phyloP scores from a whole-genome alignment of 2,797 vertebrate genomes.

The Avahi laniger region DNA sequence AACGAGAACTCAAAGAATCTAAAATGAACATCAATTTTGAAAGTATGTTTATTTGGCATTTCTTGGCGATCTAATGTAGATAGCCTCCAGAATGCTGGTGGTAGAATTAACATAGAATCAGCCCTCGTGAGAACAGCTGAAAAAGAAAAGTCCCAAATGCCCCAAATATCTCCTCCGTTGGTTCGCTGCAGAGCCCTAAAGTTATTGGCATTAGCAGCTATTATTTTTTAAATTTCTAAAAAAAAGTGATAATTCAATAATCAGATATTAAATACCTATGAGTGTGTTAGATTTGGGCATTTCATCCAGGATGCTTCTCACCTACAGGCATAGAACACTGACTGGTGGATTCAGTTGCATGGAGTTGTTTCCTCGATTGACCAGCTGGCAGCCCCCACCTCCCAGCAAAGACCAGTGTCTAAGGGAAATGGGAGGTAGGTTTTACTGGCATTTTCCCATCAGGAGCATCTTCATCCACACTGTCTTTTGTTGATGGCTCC shows the following conservation, averaged over 20 bases:
- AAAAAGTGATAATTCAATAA: neutral
- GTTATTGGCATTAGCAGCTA: neutral
- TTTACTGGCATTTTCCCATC: neutral
- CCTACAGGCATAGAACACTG: neutral
- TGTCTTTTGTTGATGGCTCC: neutral
- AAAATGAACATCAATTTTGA: neutral
- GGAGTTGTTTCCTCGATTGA: neutral
- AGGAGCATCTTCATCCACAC: neutral
- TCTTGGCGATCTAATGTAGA: neutral
- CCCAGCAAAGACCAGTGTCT: neutral
- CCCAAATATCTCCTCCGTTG: neutral
- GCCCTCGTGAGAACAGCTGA: neutral
- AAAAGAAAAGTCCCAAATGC: neutral
- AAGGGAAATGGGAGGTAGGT: neutral
- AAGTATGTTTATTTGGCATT: neutral
- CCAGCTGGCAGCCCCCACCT: neutral
- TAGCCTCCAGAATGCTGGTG: neutral
- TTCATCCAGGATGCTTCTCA: neutral
- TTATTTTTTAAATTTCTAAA: neutral
- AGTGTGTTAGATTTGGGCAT: neutral
- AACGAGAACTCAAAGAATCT: neutral
- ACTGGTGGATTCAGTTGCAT: too few relatives aligned
- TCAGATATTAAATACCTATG: neutral
- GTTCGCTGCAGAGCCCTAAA: neutral
- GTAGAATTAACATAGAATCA: neutral